Base-by-base conservation (phyloP, 2,888 invertebrate species). In the Leucophenga montana region DNA sequence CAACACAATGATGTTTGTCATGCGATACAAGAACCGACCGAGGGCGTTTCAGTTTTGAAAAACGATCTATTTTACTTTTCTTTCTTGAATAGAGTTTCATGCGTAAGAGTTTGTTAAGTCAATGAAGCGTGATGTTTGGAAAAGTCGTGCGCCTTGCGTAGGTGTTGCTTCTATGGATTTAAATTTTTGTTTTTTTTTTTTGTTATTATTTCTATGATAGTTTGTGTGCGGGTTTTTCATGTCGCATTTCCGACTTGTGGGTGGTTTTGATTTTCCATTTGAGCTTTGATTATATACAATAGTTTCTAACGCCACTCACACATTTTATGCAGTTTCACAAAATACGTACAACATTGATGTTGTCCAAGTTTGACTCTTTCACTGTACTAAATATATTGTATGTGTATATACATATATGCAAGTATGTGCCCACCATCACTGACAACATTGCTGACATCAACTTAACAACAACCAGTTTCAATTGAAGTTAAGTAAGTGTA, bases 401-500 rank as follows among this genome's bases (percentile, higher is more conserved):
- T n/a, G n/a, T n/a, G n/a, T n/a, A n/a, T n/a, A n/a, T n/a, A n/a
- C n/a, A n/a, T n/a, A n/a, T n/a, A n/a, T n/a, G n/a, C 33, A 50
- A 27, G 62, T 22, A 1, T 6, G 3, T 57, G 59, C 33, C 33
- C 59, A 59, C 57, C 57, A 57, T 18, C 11, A 54, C 33, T 65
- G 62, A 57, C 18, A 33, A 66, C 59, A 16, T 22, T 18, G 61
- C 69, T 66, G 44, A 31, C 11, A 67, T 74, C 33, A 44, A 31
- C 18, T 57, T 22, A n/a, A 57, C 27, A 57, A 31, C 62, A 64
- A 64, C 46, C 62, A 64, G 54, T 84, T 83, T 72, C 82, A 76
- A 83, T 83, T 82, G 80, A 76, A 82, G 77, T 83, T 82, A 83
- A 84, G 82, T 83, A 78, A 83, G 83, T 81, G 84, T 82, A 82